phyloP scores from a whole-genome alignment of 1,140 invertebrate genomes.

The Ericerus pela region DNA sequence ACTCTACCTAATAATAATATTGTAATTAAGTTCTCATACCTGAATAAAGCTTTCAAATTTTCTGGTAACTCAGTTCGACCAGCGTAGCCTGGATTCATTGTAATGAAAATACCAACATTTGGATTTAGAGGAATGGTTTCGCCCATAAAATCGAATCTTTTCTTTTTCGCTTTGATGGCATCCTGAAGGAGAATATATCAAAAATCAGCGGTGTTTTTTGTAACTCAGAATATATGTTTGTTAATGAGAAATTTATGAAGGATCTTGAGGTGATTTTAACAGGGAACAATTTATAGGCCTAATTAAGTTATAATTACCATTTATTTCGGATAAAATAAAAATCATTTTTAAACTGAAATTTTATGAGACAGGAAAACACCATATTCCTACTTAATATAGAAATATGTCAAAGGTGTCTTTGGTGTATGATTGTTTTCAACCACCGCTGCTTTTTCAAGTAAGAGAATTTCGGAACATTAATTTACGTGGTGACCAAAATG shows the following conservation, averaged over 20 bases:
- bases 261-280: not conserved
- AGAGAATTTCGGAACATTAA: no score
- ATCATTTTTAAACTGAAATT: no score
- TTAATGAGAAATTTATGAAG: not conserved
- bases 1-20: not conserved
- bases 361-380: no score
- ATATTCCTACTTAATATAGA: no score
- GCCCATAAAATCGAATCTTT: conserved; percentile 83
- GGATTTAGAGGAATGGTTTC: conserved; percentile 69
- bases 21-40: conserved; percentile 32
- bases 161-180: conserved; percentile 80
- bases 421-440: no score
- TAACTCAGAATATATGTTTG: not conserved
- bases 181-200: no score
- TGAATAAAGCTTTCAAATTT: conserved; percentile 77
- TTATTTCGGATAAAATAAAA: no score
- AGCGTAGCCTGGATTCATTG: conserved; percentile 96
- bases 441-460: no score
- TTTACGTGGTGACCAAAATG: no score
- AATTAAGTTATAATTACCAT: not conserved
- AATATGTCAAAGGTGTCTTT: no score
- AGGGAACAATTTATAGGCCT: not conserved
- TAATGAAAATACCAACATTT: conserved; percentile 89
- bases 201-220: not conserved
- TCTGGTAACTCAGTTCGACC: conserved; percentile 80